Percentiles rank a stretch among this genome's conserved stretches.
These are phyloP conservation scores for Eurystomus glaucurus DNA, from an alignment of 2,797 vertebrate genomes.

Conservation along the genomic window DNA sequence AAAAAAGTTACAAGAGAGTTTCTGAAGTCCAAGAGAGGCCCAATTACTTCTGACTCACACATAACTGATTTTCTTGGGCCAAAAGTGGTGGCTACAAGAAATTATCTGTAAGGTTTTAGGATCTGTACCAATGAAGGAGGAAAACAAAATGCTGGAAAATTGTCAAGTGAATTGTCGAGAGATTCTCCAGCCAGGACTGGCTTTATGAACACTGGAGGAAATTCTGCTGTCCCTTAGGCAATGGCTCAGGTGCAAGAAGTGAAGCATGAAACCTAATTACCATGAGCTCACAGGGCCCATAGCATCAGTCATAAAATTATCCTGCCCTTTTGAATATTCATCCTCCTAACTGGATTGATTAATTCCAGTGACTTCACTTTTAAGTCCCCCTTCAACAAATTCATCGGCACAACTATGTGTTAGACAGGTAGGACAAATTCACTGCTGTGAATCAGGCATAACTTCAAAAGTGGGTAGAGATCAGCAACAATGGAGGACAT, in stretches of 20 bases:
- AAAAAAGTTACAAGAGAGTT: not conserved
- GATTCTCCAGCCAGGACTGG: not conserved
- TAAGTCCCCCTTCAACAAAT: not conserved
- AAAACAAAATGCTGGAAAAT: not conserved
- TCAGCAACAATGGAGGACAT: not conserved
- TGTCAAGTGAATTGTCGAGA: not conserved
- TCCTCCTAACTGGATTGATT: not conserved
- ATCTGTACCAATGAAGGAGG: not conserved
- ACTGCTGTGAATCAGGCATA: not conserved
- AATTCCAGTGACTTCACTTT: not conserved
- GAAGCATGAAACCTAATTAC: not conserved
- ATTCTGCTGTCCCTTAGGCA: not conserved
- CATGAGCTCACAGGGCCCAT: not conserved
- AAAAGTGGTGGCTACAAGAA: not conserved
- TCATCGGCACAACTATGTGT: not conserved
- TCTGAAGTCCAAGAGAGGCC: not conserved
- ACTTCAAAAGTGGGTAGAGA: not conserved
- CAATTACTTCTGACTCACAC: not conserved
- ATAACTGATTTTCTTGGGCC: not conserved
- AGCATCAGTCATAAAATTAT: not conserved
- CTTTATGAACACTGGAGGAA: conserved; percentile 4
- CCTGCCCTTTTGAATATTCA: not conserved
- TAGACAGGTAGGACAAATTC: not conserved
- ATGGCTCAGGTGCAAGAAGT: conserved; percentile 2
- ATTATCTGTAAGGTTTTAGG: not conserved